phyloP scores from a whole-genome alignment of 2,797 vertebrate species.

The Otus scops region DNA sequence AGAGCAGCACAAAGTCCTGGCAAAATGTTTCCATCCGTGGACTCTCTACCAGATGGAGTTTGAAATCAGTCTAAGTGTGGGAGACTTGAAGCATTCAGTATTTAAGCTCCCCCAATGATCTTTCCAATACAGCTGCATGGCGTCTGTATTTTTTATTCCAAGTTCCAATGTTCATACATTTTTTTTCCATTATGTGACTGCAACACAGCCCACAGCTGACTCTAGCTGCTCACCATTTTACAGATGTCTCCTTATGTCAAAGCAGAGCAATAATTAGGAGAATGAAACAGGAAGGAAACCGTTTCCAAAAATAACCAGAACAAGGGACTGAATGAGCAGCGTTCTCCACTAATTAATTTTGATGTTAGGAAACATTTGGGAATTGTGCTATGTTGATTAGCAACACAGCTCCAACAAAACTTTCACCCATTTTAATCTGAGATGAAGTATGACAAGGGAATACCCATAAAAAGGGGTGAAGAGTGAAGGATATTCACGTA shows the following conservation, averaged over 20 bases:
- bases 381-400: not conserved
- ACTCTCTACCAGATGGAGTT: not conserved
- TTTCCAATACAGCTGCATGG: conserved; percentile 2
- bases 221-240: not conserved
- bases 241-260: not conserved
- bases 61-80: not conserved
- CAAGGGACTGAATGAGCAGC: not conserved
- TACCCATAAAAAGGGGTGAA: not conserved
- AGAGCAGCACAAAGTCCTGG: not conserved
- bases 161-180: not conserved
- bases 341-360: not conserved
- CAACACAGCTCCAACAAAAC: not conserved
- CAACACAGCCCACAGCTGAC: not conserved
- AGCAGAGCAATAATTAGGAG: not conserved
- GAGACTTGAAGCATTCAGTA: not conserved
- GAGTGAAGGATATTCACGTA: not conserved
- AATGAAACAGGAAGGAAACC: not conserved
- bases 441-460: not conserved
- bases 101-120: not conserved
- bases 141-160: not conserved
- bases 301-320: not conserved
- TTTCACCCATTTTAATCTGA: not conserved
- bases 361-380: not conserved
- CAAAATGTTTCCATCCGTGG: not conserved
- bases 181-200: not conserved